Conservation (phyloP, 1,140 invertebrate species). For the Eueides isabella region DNA sequence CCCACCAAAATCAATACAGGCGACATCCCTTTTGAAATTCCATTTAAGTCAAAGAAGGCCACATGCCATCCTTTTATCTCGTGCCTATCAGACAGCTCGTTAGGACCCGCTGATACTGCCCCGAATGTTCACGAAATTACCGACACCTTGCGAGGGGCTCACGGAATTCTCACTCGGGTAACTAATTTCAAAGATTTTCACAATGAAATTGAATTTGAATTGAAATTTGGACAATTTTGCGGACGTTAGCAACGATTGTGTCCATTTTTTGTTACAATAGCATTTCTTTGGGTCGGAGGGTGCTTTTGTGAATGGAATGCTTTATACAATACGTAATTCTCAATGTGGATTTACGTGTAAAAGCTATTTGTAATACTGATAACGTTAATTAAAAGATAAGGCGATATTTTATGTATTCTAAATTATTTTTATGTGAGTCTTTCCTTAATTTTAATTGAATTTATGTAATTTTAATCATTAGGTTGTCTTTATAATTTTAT, state of each 20-base stretch:
- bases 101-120: conserved; percentile 20
- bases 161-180: conserved; percentile 33
- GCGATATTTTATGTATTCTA: neutral
- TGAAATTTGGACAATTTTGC: conserved; percentile 25
- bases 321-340: neutral
- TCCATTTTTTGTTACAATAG: conserved; percentile 17
- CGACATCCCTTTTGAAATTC: conserved; percentile 16
- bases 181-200: conserved; percentile 36
- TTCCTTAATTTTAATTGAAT: no score
- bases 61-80: conserved; percentile 30
- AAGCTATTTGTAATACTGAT: neutral
- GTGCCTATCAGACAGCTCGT: conserved; percentile 37
- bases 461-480: neutral
- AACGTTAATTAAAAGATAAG: neutral
- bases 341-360: neutral
- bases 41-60: conserved; percentile 30
- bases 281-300: neutral
- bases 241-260: conserved; percentile 23
- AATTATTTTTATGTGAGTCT: neutral
- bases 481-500: neutral
- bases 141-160: conserved; percentile 33
- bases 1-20: conserved; percentile 26
- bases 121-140: conserved; percentile 23
- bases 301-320: neutral
- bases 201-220: conserved; percentile 35